Conservation (phyloP, 2,797 vertebrate genomes). For the Margarornis squamiger region DNA sequence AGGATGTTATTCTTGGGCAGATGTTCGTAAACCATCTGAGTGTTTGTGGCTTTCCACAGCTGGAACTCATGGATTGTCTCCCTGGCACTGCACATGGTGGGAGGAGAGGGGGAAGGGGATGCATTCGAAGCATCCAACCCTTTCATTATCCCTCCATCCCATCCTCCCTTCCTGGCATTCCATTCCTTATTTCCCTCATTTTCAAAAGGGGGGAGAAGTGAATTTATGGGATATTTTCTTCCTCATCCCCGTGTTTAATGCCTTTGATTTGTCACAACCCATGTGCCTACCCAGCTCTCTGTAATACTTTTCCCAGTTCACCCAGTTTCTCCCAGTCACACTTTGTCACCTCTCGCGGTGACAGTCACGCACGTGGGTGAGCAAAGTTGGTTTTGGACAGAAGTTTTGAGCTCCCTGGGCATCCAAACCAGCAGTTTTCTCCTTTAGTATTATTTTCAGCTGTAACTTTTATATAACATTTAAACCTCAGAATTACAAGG, state of each 20-base stretch:
- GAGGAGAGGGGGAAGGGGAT: not conserved
- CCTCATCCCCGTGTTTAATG: not conserved
- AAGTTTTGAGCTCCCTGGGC: not conserved
- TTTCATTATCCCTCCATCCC: not conserved
- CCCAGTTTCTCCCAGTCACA: not conserved
- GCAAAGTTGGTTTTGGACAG: not conserved
- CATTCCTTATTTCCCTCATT: not conserved
- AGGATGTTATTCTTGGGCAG: not conserved
- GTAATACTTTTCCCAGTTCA: not conserved
- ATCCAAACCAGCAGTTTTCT: not conserved
- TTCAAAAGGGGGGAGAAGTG: not conserved
- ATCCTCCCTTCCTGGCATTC: not conserved
- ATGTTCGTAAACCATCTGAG: not conserved
- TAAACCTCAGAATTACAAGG: not conserved
- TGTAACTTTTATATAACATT: not conserved
- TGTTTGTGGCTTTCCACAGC: not conserved
- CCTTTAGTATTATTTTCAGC: not conserved
- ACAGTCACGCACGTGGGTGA: not conserved
- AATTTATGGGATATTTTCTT: not conserved
- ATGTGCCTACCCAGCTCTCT: not conserved
- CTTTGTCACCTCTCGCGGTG: not conserved
- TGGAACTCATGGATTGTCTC: not conserved
- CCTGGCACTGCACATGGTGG: not conserved
- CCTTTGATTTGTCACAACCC: not conserved
- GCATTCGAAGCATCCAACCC: not conserved